Base-by-base conservation (phyloP, 1,140 invertebrate species). In the Caenorhabditis inopinata region DNA sequence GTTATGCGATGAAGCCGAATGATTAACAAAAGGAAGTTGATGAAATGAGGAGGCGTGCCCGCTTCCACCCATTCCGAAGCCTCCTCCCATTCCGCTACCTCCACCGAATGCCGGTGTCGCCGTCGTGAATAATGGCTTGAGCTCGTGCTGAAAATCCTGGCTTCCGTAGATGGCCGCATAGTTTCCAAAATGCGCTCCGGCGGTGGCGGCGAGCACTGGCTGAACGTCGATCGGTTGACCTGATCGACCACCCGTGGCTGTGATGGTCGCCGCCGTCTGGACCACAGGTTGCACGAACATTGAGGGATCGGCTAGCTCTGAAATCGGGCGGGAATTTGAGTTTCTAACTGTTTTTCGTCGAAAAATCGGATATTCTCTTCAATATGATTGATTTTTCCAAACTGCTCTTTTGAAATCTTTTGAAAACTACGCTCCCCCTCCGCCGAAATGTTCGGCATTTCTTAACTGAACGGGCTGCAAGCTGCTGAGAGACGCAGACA, bases 161-260 rank as follows among this genome's bases (percentile, higher is more conserved):
- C 62, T 74, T 25, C 78, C 78, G 53, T 79, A 79, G 35, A 79
- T 79, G 1, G 51, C 78, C 5, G 78, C 53, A 35, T 79, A 79
- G 25, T 79, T 79, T 48, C 78, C 78, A 25, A 79, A 79, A 74
- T 82, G 62, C 29, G 80, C 76, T 21, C 81, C 79, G 21, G 79
- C 76, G 29, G 82, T 82, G 14, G 80, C 49, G 42, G 79, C 85
- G 16, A 85, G 48, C 42, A 84, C 46, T 29, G 85, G 85, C 32
- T 79, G 84, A 16, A 84, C 74, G 25, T 47, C 45, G 6, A 51
- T 79, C 29, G 32, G 79, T 45, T 29, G 48, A 9, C 48, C 32
- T 18, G 48, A 74, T 47, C 68, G 16, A n/a, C 51, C 74, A 11
- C 76, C 80, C 6, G 47, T 73, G n/a, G 75, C 73, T 18, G 51